Evolutionary conservation across 2,797 vertebrate species (phyloP), one percentile per base, ranked within the genome.

Genomic region (Urosaurus nigricauda): DNA sequence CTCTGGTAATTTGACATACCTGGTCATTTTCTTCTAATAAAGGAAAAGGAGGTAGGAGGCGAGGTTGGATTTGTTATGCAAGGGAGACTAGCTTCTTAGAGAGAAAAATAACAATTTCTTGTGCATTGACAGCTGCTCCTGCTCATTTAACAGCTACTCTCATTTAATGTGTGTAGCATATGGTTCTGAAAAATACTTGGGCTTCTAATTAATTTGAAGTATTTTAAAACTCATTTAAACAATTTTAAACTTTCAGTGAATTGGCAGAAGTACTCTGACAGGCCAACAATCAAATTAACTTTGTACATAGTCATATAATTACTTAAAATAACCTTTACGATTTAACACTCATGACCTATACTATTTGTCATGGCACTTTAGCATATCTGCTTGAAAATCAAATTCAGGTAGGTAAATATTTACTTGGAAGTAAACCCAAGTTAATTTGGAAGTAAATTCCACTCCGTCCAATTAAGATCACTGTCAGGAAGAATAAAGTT

Each of bases 141-240:
- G 29, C 32, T 84, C 11, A 47, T 12, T 86, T 65, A 65, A 78
- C 37, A 43, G 8, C 56, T 77, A 77, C 21, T 63, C 2, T 53
- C 24, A 65, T 86, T 75, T 75, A 43, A 77, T 65, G 37, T 65
- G 40, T 78, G 21, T 35, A 65, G 26, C 74, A 78, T 85, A 32
- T 85, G 29, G 73, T 58, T 78, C 58, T 43, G 73, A 37, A 78
- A 75, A 78, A 86, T 37, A 86, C 78, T 63, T 85, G 37, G 37
- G 8, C 24, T 85, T 77, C 56, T 63, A 78, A 40, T 86, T 65
- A 63, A 65, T 78, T 79, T 51, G 9, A 79, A 68, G 43, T 56
- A 24, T 47, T 77, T 85, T 77, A 43, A 63, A 77, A 47, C 29
- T 60, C 56, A 63, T 63, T 77, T 85, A 29, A 73, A 40, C 47